Conservation (phyloP, 2,888 invertebrate genomes). For the Euzetes globulus region DNA sequence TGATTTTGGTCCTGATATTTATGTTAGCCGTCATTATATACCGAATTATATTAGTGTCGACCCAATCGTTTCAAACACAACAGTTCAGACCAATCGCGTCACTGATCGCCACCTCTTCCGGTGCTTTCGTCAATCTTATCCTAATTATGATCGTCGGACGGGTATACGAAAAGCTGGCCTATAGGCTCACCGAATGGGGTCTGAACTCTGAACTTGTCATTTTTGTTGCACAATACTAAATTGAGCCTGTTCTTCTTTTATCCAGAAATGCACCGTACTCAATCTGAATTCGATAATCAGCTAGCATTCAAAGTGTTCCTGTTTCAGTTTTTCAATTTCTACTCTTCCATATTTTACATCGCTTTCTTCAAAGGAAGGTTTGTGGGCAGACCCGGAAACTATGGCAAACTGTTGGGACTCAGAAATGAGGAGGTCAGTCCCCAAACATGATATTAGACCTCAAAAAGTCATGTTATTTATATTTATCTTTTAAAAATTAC, state of each 20-base stretch:
- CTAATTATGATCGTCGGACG: conserved; percentile 54
- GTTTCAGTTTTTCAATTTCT: conserved; percentile 58
- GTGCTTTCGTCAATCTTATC: conserved; percentile 54
- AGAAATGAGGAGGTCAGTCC: conserved; percentile 53
- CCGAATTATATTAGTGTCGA: conserved; percentile 51
- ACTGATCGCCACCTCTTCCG: conserved; percentile 52
- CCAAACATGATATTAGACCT: too few relatives aligned
- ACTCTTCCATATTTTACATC: conserved; percentile 57
- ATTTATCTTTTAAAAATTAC: too few relatives aligned
- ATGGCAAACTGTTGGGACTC: conserved; percentile 51
- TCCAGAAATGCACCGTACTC: conserved; percentile 51
- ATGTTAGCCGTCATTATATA: conserved; percentile 55
- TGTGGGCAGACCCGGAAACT: conserved; percentile 54
- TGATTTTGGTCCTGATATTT: conserved; percentile 54
- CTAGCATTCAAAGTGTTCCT: conserved; percentile 57
- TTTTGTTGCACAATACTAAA: too few relatives aligned
- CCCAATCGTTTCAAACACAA: conserved; percentile 52
- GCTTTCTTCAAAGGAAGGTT: conserved; percentile 56
- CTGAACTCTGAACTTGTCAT: too few relatives aligned
- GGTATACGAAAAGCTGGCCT: conserved; percentile 54
- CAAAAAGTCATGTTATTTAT: too few relatives aligned
- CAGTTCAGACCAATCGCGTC: conserved; percentile 50
- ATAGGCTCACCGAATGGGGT: conserved; percentile 55
- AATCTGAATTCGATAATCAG: conserved; percentile 56
- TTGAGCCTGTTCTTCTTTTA: conserved; percentile 41